phyloP scores from a whole-genome alignment of 2,797 vertebrate genomes.

The Glyptemys insculpta region DNA sequence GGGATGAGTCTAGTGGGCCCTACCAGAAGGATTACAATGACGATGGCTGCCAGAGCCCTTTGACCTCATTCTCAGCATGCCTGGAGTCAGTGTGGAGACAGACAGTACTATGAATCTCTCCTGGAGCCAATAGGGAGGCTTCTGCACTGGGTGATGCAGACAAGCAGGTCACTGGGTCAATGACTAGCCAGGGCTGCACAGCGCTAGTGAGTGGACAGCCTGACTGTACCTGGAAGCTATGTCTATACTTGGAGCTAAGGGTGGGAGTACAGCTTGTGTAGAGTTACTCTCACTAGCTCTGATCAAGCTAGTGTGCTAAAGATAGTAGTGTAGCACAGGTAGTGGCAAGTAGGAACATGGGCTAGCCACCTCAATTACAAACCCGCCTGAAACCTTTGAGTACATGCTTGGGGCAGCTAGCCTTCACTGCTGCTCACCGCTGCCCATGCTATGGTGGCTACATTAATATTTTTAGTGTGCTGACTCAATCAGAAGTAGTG shows the following conservation, averaged over 20 bases:
- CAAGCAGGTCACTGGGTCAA: not conserved
- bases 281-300: not conserved
- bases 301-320: no score
- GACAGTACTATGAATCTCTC: not conserved
- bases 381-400: no score
- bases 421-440: no score
- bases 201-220: not conserved
- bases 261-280: not conserved
- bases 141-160: not conserved
- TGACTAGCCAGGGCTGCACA: not conserved
- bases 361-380: no score
- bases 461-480: no score
- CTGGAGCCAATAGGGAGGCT: not conserved
- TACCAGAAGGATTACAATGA: not conserved
- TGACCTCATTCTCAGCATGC: not conserved
- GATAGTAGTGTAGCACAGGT: no score
- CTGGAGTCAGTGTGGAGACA: not conserved
- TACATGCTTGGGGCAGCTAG: no score
- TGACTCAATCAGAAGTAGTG: no score
- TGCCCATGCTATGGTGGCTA: no score
- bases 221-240: not conserved
- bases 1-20: not conserved
- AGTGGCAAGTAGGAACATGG: no score
- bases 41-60: not conserved
- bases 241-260: not conserved